Base-by-base conservation (phyloP, 2,888 invertebrate genomes). In the Zhuqinia jingwanae region DNA sequence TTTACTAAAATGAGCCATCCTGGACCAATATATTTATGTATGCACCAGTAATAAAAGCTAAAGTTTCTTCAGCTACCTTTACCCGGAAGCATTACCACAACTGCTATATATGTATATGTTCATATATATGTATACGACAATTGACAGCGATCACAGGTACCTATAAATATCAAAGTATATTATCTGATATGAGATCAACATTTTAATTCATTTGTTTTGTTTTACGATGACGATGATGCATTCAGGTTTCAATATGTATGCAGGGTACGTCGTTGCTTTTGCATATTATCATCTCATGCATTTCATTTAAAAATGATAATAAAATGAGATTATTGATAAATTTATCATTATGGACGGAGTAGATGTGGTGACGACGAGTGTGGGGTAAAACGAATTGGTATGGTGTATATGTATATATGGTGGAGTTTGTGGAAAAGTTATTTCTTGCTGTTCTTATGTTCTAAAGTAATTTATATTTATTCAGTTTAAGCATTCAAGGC, bases 401-500 rank as follows among this genome's bases (percentile, higher is more conserved):
- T 17, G 17, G 30, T n/a, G n/a, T n/a, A n/a, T n/a, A n/a, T n/a
- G n/a, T n/a, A n/a, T n/a, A n/a, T n/a, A n/a, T n/a, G n/a, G n/a
- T n/a, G n/a, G n/a, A n/a, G n/a, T n/a, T n/a, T n/a, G n/a, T n/a
- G n/a, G n/a, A n/a, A n/a, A n/a, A 42, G 65, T 1, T 17, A 30
- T 15, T 5, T 30, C 27, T 17, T 42, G 22, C 20, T 6, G 42
- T 36, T 22, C 25, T 58, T 30, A n/a, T 15, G n/a, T n/a, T n/a
- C n/a, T n/a, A n/a, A 42, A 8, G 17, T 20, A 11, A 36, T 36
- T 65, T 42, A n/a, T n/a, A 25, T 65, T 42, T 56, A 56, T 56
- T 17, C 10, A 20, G n/a, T 65, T 36, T 65, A 42, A 42, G 42
- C n/a, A 65, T 42, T 36, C 65, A 65, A 65, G 65, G 65, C 65